Evolutionary conservation across 2,113 vertebrate genomes (phyloP), one percentile per base, ranked within the genome.

Genomic region (Hippocampus mohnikei): DNA sequence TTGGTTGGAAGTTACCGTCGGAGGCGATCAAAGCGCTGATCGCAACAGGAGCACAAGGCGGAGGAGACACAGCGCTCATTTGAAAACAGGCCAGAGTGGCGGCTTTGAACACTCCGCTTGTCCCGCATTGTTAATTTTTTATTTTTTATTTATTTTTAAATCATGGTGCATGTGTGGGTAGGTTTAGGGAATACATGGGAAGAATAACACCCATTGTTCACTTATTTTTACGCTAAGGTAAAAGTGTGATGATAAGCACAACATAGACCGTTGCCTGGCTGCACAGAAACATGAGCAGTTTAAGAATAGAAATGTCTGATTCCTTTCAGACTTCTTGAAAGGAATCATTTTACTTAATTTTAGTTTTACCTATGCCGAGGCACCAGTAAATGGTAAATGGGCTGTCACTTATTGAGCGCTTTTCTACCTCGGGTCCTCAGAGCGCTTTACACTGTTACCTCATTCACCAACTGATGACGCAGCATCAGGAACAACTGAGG

Each of bases 1-100:
- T 92, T 89, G 69, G 76, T 81, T 84, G 87, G 84, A 90, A 90
- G 89, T 82, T 91, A 84, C 40, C 55, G 66, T 74, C 81, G 82
- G 85, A 91, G 82, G 87, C 85, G 89, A 84, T 91, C 80, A 88
- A 93, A 92, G 89, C 81, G 80, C 66, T 81, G 86, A 89, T 88
- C 83, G 29, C 78, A 80, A 74, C 70, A 77, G 85, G 85, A 88
- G 81, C 69, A 33, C 58, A 33, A 66, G 76, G 37, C 71, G 42
- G 70, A 72, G 69, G 79, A 81, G 74, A 76, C 68, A 27, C 81
- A 42, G 82, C 0, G 77, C 88, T 89, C 81, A 89, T 91, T 87
- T 88, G 67, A 90, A 89, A 87, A 85, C 52, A 70, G 80, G 86
- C 71, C 33, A 79, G 81, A 88, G 48, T 76, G 72, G 81, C 70